phyloP scores from a whole-genome alignment of 1,140 invertebrate species.

The Protaetia brevitarsis region DNA sequence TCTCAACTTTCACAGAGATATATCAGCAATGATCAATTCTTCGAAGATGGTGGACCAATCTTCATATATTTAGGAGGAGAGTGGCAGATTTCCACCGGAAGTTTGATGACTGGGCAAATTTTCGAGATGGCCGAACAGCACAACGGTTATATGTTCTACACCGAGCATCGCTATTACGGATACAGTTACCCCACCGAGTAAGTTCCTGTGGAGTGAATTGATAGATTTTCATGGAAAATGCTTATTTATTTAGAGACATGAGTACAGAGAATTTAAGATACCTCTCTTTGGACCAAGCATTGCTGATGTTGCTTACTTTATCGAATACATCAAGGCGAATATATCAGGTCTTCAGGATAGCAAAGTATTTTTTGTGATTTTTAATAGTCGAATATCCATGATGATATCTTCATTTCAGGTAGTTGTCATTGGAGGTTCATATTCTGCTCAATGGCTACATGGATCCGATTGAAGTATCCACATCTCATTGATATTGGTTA shows the following conservation, averaged over 20 bases:
- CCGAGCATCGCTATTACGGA: constrained; percentile 83
- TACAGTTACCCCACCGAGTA: constrained; percentile 60
- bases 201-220: not conserved
- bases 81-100: constrained; percentile 54
- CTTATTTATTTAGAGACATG: constrained; percentile 30
- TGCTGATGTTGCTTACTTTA: constrained; percentile 24
- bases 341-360: constrained; percentile 13
- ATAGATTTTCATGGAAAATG: not conserved
- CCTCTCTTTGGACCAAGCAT: constrained; percentile 22
- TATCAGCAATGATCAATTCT: constrained; percentile 25
- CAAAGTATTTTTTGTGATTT: constrained; percentile 39
- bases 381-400: no score
- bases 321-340: constrained; percentile 5
- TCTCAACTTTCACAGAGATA: constrained; percentile 43
- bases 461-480: constrained; percentile 23
- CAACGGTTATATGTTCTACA: constrained; percentile 62
- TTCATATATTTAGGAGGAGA: constrained; percentile 72
- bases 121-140: constrained; percentile 57
- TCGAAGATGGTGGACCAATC: constrained; percentile 54
- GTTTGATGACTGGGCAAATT: constrained; percentile 52
- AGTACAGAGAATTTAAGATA: constrained; percentile 57
- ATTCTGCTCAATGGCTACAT: constrained; percentile 24
- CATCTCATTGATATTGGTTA: constrained; percentile 20
- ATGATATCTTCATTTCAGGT: not conserved
- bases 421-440: constrained; percentile 22